A percentile compares a stretch with the other conserved stretches of the same genome.
These are phyloP conservation scores for Hedya salicella DNA, from an alignment of 2,888 invertebrate species.

Conservation along the genomic window DNA sequence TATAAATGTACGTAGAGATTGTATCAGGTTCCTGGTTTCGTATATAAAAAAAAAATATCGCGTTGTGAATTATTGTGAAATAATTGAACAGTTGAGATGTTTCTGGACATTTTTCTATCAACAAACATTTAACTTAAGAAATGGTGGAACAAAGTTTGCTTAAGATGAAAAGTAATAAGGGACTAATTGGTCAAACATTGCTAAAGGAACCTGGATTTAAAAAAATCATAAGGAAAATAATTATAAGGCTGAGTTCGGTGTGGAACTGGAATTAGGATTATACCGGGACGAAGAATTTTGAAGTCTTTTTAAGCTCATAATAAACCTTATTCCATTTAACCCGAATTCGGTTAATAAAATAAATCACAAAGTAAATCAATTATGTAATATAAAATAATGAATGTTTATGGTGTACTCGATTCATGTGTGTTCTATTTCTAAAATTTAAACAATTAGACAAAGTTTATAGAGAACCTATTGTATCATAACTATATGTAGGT, in stretches of 20 bases:
- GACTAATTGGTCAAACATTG: constrained; percentile 7
- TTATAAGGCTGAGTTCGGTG: background rate
- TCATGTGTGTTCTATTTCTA: constrained; percentile 39
- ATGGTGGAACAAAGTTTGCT: background rate
- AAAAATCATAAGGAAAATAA: background rate
- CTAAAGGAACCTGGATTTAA: constrained; percentile 11
- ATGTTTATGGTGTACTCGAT: constrained; percentile 36
- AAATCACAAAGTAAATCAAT: constrained; percentile 28
- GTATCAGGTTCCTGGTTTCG: constrained; percentile 13
- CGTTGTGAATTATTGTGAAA: background rate
- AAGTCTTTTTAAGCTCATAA: background rate
- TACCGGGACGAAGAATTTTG: background rate
- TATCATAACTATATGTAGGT: constrained; percentile 40
- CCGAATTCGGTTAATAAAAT: constrained; percentile 5
- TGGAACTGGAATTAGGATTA: background rate
- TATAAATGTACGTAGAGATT: constrained; percentile 8
- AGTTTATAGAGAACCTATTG: constrained; percentile 41
- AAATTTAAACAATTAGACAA: constrained; percentile 29
- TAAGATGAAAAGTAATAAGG: background rate
- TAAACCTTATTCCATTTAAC: background rate
- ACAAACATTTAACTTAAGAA: background rate
- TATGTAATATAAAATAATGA: constrained; percentile 30
- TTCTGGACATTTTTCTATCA: background rate
- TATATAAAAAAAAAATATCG: background rate
- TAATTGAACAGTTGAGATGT: background rate